Evolutionary conservation across 2,797 vertebrate species (phyloP).

Genomic region (Poecilia velifera): DNA sequence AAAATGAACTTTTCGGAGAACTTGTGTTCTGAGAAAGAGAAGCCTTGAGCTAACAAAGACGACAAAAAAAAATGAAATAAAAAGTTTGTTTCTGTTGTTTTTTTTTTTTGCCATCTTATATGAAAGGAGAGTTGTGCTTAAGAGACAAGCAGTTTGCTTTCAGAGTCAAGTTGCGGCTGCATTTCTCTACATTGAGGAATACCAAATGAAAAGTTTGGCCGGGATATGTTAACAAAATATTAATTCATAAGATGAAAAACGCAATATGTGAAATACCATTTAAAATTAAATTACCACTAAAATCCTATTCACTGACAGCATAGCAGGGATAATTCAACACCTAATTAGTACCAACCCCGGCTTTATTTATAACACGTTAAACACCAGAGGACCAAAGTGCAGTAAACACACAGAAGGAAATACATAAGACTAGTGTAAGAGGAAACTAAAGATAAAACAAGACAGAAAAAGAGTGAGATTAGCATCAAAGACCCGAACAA

Average conservation of each 20-base stretch:
- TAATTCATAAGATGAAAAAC: background rate
- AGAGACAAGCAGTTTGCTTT: slow-evolving; percentile 16
- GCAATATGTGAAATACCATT: background rate
- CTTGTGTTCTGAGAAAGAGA: slow-evolving; percentile 34
- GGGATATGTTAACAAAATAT: background rate
- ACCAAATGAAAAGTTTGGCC: background rate
- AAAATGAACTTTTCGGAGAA: slow-evolving; percentile 54
- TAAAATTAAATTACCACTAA: background rate
- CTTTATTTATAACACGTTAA: background rate
- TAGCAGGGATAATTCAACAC: background rate
- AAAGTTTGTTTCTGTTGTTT: background rate
- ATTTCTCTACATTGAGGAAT: background rate
- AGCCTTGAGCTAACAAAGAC: slow-evolving; percentile 26
- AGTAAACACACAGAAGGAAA: background rate
- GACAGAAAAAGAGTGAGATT: background rate
- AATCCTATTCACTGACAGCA: background rate
- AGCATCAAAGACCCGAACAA: background rate
- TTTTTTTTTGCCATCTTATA: slow-evolving; percentile 28
- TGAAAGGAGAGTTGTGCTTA: slow-evolving; percentile 5
- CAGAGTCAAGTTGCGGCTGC: slow-evolving; percentile 22
- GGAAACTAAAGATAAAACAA: background rate
- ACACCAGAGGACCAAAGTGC: background rate
- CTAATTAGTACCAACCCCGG: background rate
- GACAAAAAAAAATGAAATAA: slow-evolving; percentile 19
- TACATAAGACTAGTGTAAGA: background rate